Percentiles rank a stretch among this genome's conserved stretches.
Conservation (phyloP, 53 echinoderm and acorn worm genomes). For the Patiria pectinifera region DNA sequence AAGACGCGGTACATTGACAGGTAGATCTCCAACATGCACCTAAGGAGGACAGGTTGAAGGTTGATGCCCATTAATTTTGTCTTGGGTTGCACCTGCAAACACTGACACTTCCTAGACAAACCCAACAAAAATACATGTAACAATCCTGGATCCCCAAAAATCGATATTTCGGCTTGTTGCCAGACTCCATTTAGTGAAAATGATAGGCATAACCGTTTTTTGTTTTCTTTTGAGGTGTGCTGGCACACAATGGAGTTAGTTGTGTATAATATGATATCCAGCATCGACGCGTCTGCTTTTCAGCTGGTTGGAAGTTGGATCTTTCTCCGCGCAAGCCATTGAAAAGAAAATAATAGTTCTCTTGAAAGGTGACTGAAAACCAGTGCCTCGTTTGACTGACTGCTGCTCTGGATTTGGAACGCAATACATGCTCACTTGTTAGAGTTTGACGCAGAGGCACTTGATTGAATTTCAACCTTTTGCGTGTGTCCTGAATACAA, state of each 20-base stretch:
- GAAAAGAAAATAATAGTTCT: conserved; percentile 42
- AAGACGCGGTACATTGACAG: neutral
- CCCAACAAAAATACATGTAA: neutral
- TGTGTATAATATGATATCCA: conserved; percentile 38
- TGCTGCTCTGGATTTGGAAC: conserved; percentile 34
- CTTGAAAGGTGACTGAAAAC: conserved; percentile 30
- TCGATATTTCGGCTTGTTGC: conserved; percentile 51
- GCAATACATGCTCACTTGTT: conserved; percentile 54
- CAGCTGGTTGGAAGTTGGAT: neutral
- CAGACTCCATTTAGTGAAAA: conserved; percentile 14
- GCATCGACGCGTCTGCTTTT: conserved; percentile 14
- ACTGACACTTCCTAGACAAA: conserved; percentile 15
- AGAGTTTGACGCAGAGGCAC: conserved; percentile 38
- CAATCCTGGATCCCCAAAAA: conserved; percentile 17
- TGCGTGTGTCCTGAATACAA: conserved; percentile 40
- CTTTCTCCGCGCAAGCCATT: conserved; percentile 20
- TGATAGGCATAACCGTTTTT: conserved; percentile 1
- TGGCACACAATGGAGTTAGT: conserved; percentile 36
- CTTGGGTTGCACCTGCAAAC: neutral
- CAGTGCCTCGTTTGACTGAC: conserved; percentile 25
- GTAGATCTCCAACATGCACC: neutral
- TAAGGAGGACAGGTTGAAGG: neutral
- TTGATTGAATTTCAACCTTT: conserved; percentile 58
- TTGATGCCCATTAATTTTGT: neutral
- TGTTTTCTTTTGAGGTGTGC: neutral